phyloP scores from a whole-genome alignment of 2,888 invertebrate genomes.

The Oegoconia quadripuncta region DNA sequence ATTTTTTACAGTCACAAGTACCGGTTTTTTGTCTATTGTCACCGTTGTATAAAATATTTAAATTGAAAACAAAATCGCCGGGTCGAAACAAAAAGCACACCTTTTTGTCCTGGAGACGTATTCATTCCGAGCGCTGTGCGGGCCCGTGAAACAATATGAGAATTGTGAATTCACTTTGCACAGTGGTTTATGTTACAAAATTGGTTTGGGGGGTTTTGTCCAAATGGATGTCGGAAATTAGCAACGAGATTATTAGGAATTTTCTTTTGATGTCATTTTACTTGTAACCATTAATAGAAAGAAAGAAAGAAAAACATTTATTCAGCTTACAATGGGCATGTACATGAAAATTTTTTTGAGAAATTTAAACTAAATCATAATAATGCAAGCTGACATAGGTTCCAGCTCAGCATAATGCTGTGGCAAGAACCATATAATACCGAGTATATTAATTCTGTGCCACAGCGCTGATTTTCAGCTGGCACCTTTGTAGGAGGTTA shows the following conservation, averaged over 20 bases:
- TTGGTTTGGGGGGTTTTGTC: slow-evolving; percentile 21
- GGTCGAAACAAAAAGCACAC: slow-evolving; percentile 68
- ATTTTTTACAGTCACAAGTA: slow-evolving; percentile 77
- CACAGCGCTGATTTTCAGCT: too few relatives aligned
- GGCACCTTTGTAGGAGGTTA: background rate
- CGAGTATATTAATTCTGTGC: too few relatives aligned
- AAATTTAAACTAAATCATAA: too few relatives aligned
- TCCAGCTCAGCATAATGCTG: too few relatives aligned
- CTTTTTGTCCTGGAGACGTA: slow-evolving; percentile 48
- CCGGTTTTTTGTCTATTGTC: slow-evolving; percentile 75
- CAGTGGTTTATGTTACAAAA: slow-evolving; percentile 1
- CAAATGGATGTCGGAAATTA: slow-evolving; percentile 38
- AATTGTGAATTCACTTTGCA: background rate
- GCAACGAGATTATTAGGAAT: slow-evolving; percentile 31
- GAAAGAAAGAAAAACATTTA: too few relatives aligned
- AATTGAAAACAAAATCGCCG: slow-evolving; percentile 72
- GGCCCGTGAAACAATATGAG: background rate
- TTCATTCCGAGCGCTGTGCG: slow-evolving; percentile 35
- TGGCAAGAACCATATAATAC: too few relatives aligned
- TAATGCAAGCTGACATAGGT: too few relatives aligned
- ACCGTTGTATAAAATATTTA: slow-evolving; percentile 73
- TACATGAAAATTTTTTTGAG: too few relatives aligned
- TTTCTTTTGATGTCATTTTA: background rate
- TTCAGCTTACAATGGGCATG: too few relatives aligned
- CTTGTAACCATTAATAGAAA: too few relatives aligned